These are phyloP conservation scores for Psilopsiagon aurifrons DNA, from an alignment of 2,113 vertebrate species.

Conservation along the genomic window DNA sequence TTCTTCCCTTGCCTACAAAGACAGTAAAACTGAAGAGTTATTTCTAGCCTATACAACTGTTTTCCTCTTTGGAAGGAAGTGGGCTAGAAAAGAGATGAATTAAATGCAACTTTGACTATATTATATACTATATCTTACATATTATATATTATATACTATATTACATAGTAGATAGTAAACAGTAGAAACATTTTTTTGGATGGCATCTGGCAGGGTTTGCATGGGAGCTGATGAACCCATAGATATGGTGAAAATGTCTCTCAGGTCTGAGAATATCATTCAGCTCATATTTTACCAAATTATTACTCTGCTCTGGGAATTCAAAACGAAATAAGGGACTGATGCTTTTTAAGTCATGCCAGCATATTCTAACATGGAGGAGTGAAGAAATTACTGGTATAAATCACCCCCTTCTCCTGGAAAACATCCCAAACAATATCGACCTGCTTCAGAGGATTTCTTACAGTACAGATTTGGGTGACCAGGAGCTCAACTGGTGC, in stretches of 20 bases:
- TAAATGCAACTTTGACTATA: neutral
- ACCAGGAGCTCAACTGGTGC: neutral
- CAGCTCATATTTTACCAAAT: neutral
- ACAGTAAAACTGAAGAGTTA: neutral
- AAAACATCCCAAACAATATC: neutral
- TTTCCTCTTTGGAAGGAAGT: neutral
- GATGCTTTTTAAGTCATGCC: neutral
- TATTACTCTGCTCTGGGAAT: neutral
- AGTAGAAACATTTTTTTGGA: neutral
- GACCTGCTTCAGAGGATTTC: neutral
- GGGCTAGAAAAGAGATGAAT: accelerated
- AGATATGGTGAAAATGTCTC: neutral
- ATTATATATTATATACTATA: no score
- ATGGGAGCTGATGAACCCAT: neutral
- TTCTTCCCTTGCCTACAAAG: neutral
- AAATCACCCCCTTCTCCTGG: neutral
- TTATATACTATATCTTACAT: no score
- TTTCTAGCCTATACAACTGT: neutral
- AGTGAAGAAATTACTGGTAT: neutral
- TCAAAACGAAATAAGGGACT: neutral
- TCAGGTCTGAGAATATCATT: neutral
- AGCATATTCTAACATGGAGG: neutral
- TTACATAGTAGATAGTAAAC: neutral
- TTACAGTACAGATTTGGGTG: neutral
- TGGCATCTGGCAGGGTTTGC: neutral